These are phyloP conservation scores for Galerucella nymphaeae DNA, from an alignment of 2,888 invertebrate genomes.

Conservation along the genomic window DNA sequence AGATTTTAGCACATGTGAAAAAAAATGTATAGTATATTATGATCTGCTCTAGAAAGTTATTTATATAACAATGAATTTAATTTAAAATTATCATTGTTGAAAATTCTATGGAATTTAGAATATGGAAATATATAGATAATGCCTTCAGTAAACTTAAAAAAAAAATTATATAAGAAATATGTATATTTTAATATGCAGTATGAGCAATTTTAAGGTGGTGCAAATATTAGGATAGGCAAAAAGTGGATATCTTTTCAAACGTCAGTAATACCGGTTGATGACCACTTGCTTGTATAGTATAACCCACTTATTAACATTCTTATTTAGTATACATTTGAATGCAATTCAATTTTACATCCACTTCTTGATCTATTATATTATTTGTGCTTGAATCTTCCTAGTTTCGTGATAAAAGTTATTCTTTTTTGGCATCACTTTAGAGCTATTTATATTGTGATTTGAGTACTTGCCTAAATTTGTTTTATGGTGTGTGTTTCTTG, in stretches of 20 bases:
- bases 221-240: constrained; percentile 34
- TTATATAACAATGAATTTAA: constrained; percentile 40
- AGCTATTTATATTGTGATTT: constrained; percentile 2
- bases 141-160: constrained; percentile 40
- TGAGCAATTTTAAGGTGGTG: constrained; percentile 22
- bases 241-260: constrained; percentile 1
- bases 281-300: too few species aligned
- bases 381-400: constrained; percentile 30
- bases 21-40: constrained; percentile 25
- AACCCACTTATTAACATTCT: too few species aligned
- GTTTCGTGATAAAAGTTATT: constrained; percentile 36
- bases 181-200: constrained; percentile 41
- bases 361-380: constrained; percentile 31
- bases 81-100: constrained; percentile 43
- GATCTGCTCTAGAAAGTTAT: constrained; percentile 40
- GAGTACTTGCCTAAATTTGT: background rate
- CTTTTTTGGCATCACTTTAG: constrained; percentile 26
- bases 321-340: too few species aligned
- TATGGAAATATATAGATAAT: constrained; percentile 40
- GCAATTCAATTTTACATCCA: background rate
- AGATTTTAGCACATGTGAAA: constrained; percentile 36
- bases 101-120: constrained; percentile 38
- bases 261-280: background rate
- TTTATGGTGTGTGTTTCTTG: background rate
- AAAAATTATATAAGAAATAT: constrained; percentile 38